Evolutionary conservation across 1,140 invertebrate genomes (phyloP).

Genomic region (Colletes gigas): DNA sequence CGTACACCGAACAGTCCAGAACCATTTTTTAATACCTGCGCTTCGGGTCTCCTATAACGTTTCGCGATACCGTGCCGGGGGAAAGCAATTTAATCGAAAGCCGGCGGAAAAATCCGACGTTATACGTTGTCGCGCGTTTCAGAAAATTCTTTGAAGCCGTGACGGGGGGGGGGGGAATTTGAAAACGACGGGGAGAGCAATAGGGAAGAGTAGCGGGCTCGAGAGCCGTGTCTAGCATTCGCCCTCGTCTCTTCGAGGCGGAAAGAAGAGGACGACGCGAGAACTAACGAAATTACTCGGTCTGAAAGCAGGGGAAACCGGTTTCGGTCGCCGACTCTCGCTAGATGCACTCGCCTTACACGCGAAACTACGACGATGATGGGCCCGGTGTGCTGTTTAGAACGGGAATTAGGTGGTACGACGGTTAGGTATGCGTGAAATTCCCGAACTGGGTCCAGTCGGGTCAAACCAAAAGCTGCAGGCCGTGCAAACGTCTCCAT

Average conservation of each 20-base stretch:
- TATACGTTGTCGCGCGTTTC: neutral
- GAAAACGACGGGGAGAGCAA: neutral
- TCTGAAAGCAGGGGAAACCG: conserved; percentile 60
- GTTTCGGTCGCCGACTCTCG: conserved; percentile 54
- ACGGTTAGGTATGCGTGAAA: conserved; percentile 24
- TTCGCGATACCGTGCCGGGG: too few species aligned
- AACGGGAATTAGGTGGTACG: conserved; percentile 23
- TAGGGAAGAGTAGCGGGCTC: too few species aligned
- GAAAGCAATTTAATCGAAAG: neutral
- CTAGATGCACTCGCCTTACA: conserved; percentile 40
- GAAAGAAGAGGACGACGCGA: conserved; percentile 20
- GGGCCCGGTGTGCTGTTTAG: conserved; percentile 17
- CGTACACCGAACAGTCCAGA: too few species aligned
- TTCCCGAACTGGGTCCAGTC: neutral
- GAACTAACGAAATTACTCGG: conserved; percentile 55
- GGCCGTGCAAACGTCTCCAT: too few species aligned
- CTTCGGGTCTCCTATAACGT: neutral
- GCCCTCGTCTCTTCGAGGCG: neutral
- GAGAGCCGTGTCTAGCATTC: conserved; percentile 17
- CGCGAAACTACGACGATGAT: conserved; percentile 26
- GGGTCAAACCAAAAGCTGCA: neutral
- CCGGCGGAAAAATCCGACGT: neutral
- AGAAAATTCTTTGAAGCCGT: neutral
- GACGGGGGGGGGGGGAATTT: too few species aligned
- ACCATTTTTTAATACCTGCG: neutral